Conservation (phyloP, 2,797 vertebrate species). For the Microctenopoma lineatum region DNA sequence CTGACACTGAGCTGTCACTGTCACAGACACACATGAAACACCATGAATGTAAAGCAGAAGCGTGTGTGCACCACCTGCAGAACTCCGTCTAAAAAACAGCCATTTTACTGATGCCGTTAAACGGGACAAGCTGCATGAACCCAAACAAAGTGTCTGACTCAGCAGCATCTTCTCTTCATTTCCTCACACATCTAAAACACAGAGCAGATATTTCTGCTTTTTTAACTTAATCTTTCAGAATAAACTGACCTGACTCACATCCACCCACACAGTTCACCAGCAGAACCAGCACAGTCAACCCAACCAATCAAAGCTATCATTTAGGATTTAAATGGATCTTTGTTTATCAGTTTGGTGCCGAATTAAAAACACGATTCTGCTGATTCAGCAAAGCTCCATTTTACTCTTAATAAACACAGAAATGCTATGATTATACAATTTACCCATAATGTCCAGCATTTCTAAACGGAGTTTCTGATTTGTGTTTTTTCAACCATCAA, state of each 20-base stretch:
- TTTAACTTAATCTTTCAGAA: not conserved
- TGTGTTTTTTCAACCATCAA: too few species aligned
- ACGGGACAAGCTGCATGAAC: not conserved
- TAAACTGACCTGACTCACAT: not conserved
- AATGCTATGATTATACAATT: too few species aligned
- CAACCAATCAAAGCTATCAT: too few species aligned
- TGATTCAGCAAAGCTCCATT: not conserved
- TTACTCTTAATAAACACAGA: too few species aligned
- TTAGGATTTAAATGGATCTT: not conserved
- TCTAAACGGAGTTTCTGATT: too few species aligned
- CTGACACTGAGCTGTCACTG: too few species aligned
- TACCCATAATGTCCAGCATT: too few species aligned
- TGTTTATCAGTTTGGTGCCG: rapidly evolving
- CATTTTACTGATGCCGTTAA: not conserved
- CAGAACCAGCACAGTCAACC: too few species aligned
- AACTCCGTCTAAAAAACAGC: not conserved
- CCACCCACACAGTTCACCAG: not conserved
- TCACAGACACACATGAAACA: too few species aligned
- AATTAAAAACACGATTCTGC: not conserved
- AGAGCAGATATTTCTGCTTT: not conserved
- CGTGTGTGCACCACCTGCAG: not conserved
- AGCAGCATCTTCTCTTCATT: too few species aligned
- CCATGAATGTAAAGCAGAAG: too few species aligned
- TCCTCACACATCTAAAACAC: not conserved
- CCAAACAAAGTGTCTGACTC: too few species aligned